These are phyloP conservation scores for Melanargia galathea DNA, from an alignment of 2,888 invertebrate genomes.

Conservation along the genomic window DNA sequence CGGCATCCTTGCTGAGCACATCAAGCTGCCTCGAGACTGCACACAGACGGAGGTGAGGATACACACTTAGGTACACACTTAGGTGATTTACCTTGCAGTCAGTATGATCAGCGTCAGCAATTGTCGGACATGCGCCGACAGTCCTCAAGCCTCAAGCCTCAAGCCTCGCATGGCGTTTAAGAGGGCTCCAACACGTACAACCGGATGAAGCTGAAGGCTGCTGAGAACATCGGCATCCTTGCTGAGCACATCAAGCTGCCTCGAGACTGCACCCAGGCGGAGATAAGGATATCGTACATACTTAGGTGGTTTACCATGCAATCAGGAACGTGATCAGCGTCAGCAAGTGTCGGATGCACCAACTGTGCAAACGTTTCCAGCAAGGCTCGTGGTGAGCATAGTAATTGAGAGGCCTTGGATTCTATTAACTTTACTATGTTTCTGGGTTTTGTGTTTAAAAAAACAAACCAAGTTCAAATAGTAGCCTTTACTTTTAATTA, in stretches of 20 bases:
- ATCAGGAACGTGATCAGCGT: no score
- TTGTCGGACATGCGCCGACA: constrained; percentile 82
- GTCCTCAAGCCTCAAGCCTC: constrained; percentile 86
- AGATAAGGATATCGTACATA: constrained; percentile 71
- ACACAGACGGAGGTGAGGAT: constrained; percentile 88
- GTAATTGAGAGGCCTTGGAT: no score
- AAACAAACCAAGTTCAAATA: no score
- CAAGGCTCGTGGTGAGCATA: no score
- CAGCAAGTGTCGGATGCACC: no score
- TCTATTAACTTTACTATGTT: no score
- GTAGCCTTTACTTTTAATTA: no score
- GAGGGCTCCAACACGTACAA: constrained; percentile 99
- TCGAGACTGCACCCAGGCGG: constrained; percentile 89
- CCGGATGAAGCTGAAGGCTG: constrained; percentile 96
- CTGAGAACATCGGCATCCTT: constrained; percentile 93
- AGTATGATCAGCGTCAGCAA: constrained; percentile 83
- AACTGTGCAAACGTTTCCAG: no score
- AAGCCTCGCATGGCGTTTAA: constrained; percentile 93
- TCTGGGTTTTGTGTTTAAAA: no score
- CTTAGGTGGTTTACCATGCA: background rate
- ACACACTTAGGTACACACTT: background rate
- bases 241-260: constrained; percentile 92
- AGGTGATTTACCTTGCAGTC: no score
- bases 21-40: constrained; percentile 89
- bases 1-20: constrained; percentile 91